Conservation (phyloP, 2,113 vertebrate species). For the Columba livia region DNA sequence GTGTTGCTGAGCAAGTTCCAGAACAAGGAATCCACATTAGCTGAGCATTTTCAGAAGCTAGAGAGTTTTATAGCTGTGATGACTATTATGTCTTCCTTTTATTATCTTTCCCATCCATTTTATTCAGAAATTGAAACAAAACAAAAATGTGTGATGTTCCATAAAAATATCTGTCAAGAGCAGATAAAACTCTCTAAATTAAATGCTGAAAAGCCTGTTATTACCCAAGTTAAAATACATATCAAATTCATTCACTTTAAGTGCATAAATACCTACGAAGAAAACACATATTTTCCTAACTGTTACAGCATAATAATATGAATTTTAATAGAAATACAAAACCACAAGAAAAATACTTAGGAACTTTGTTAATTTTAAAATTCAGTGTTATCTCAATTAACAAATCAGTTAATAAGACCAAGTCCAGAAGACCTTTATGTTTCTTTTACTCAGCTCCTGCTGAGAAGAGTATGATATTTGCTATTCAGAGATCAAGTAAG, state of each 20-base stretch:
- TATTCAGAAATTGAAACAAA: not conserved
- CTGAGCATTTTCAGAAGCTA: not conserved
- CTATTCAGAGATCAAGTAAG: not conserved
- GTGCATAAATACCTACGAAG: not conserved
- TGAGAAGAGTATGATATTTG: not conserved
- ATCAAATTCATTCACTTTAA: not conserved
- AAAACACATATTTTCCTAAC: not conserved
- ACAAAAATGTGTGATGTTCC: not conserved
- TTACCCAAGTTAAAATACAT: not conserved
- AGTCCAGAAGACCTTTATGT: not conserved
- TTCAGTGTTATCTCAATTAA: not conserved
- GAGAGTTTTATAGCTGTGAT: not conserved
- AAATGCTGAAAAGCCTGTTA: not conserved
- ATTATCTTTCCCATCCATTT: not conserved
- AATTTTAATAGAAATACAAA: not conserved
- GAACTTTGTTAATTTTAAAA: not conserved
- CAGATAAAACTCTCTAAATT: not conserved
- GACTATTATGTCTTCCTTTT: not conserved
- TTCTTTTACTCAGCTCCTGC: not conserved
- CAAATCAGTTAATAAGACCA: not conserved
- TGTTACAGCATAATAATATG: not conserved
- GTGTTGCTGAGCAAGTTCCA: not conserved
- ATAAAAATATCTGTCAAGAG: not conserved
- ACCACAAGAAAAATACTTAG: not conserved
- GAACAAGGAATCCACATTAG: not conserved